Base-by-base conservation (phyloP, 2,113 vertebrate species). In the Phoenicopterus ruber region DNA sequence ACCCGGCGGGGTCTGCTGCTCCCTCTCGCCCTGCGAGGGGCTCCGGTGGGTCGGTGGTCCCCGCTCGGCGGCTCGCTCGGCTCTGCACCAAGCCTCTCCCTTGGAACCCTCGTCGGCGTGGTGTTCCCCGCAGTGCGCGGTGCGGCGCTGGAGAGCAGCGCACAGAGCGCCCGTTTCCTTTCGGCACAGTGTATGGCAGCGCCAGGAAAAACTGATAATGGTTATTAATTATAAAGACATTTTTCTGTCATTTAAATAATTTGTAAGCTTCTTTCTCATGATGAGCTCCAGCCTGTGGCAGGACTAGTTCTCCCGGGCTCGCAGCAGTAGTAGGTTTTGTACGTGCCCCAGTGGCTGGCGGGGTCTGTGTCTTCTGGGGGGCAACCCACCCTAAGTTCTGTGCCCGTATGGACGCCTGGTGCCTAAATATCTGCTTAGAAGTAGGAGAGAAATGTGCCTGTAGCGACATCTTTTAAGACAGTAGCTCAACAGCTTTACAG, bases 261-360 rank as follows among this genome's bases (percentile, higher is more conserved):
- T 65, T 31, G 20, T 36, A 19, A 44, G 7, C 15, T 52, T 71
- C n/a, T 63, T 50, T 65, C 50, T 44, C 28, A 9, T 26, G 31
- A 62, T 15, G 42, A 28, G 14, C 17, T 49, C 13, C 52, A 59
- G 32, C 6, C 12, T 26, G 50, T 46, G 54, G 14, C 52, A 55
- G 47, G 21, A 19, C 26, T 34, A 26, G 42, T 4, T 40, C 21
- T 34, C 28, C 54, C 38, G 38, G 36, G 4, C 50, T 34, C 16
- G 3, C 24, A 18, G 47, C 59, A 58, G 36, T 11, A 17, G 17
- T 3, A 6, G 13, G 11, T 25, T 36, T 17, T 32, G n/a, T 26
- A 6, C 5, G 1, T 7, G 5, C 12, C 4, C 12, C 6, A 1
- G 40, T 13, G 22, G 18, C 26, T 0, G 0, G 18, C 24, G 52